Conservation (phyloP, 2,113 vertebrate genomes). For the Ia io region DNA sequence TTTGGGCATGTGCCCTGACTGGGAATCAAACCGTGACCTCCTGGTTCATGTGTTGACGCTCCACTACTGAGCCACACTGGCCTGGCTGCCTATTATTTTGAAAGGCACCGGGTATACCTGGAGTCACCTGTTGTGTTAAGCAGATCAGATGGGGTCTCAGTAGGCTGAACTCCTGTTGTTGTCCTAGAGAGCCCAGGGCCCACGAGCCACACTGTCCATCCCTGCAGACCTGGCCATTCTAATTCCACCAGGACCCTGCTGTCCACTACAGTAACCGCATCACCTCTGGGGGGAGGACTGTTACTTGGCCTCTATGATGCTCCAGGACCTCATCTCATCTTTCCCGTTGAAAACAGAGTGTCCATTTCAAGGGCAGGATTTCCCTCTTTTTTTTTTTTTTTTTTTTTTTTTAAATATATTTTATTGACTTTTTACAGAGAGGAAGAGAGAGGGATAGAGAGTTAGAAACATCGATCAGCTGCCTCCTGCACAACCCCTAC, state of each 20-base stretch:
- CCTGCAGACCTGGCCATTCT: not conserved
- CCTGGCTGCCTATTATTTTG: not conserved
- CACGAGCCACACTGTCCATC: not conserved
- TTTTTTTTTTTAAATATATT: too few species aligned
- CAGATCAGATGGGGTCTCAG: not conserved
- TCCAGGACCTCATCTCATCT: not conserved
- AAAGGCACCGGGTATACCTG: not conserved
- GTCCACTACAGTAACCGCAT: not conserved
- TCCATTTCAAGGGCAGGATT: not conserved
- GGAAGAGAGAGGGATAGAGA: too few species aligned
- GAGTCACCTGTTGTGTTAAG: not conserved
- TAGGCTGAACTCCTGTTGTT: not conserved
- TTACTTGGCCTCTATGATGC: not conserved
- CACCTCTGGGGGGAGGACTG: not conserved
- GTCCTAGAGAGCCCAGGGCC: not conserved
- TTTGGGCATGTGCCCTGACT: too few species aligned
- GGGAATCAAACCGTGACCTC: too few species aligned
- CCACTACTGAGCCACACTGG: not conserved
- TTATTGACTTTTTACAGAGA: too few species aligned
- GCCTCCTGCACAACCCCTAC: too few species aligned
- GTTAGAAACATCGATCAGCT: too few species aligned
- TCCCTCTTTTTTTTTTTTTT: too few species aligned
- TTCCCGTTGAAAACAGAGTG: not conserved
- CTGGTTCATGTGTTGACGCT: not conserved
- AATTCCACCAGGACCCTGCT: not conserved